phyloP scores from a whole-genome alignment of 1,140 invertebrate species.

The Drosophila kurseongensis region DNA sequence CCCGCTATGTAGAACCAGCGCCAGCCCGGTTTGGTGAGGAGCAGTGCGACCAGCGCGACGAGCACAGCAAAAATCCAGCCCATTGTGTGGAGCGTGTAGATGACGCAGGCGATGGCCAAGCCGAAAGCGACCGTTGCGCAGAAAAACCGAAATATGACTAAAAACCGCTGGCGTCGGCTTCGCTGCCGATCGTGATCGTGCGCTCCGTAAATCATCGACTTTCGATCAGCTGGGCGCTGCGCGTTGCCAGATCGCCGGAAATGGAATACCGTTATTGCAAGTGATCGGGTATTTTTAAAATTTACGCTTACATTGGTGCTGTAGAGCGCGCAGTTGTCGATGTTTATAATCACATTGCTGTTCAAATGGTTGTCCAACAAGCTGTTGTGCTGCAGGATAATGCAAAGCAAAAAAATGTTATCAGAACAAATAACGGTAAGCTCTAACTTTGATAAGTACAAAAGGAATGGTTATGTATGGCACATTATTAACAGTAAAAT shows the following conservation, averaged over 20 bases:
- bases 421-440: too few relatives aligned
- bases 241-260: conserved; percentile 47
- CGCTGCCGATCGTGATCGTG: conserved; percentile 62
- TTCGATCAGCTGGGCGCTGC: conserved; percentile 46
- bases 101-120: conserved; percentile 66
- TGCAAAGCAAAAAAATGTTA: not conserved
- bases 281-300: not conserved
- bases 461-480: too few relatives aligned
- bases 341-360: conserved; percentile 74
- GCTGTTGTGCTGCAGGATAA: conserved; percentile 48
- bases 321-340: conserved; percentile 67
- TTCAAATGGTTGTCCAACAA: conserved; percentile 65
- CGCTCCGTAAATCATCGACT: conserved; percentile 40
- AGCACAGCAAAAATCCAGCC: conserved; percentile 75
- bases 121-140: conserved; percentile 70
- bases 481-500: too few relatives aligned
- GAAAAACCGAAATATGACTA: conserved; percentile 74
- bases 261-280: conserved; percentile 6
- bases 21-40: conserved; percentile 85
- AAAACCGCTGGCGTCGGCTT: conserved; percentile 61
- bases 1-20: conserved; percentile 90
- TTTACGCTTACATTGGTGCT: conserved; percentile 56
- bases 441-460: too few relatives aligned
- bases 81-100: conserved; percentile 70
- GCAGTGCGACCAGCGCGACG: conserved; percentile 58